Conservation (phyloP, 2,888 invertebrate species). For the Orchestes rusci region DNA sequence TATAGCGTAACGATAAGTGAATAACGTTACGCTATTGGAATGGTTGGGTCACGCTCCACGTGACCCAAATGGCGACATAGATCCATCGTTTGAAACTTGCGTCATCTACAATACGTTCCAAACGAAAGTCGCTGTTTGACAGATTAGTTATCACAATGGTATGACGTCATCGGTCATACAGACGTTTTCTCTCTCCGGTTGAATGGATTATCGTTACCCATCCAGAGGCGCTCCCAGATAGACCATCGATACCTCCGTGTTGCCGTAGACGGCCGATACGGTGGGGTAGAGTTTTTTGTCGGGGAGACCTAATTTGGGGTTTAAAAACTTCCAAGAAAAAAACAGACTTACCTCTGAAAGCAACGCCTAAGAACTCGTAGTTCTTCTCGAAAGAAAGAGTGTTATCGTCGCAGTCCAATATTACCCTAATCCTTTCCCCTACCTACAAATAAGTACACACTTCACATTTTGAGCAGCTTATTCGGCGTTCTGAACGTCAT, state of each 20-base stretch:
- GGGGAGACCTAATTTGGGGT: constrained; percentile 65
- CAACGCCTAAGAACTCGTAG: constrained; percentile 96
- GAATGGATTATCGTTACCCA: constrained; percentile 56
- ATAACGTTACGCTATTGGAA: too few relatives aligned
- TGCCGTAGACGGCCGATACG: constrained; percentile 97
- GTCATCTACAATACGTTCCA: too few relatives aligned
- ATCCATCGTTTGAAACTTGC: too few relatives aligned
- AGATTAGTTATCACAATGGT: too few relatives aligned
- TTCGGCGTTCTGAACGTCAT: too few relatives aligned
- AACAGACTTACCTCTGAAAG: constrained; percentile 71
- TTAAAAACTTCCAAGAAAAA: background rate
- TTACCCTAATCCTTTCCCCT: constrained; percentile 93
- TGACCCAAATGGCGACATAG: too few relatives aligned
- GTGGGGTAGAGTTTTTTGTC: constrained; percentile 91
- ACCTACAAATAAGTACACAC: too few relatives aligned
- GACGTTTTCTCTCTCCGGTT: background rate
- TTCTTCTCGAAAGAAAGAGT: constrained; percentile 96
- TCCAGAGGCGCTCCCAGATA: constrained; percentile 95
- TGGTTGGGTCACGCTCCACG: too few relatives aligned
- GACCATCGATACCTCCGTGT: constrained; percentile 98
- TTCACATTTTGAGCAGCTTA: too few relatives aligned
- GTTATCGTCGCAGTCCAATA: constrained; percentile 96
- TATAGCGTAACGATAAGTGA: too few relatives aligned
- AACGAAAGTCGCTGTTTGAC: too few relatives aligned
- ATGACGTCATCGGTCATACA: too few relatives aligned